phyloP scores from a whole-genome alignment of 2,888 invertebrate species.

The Eugnorisma glareosa region DNA sequence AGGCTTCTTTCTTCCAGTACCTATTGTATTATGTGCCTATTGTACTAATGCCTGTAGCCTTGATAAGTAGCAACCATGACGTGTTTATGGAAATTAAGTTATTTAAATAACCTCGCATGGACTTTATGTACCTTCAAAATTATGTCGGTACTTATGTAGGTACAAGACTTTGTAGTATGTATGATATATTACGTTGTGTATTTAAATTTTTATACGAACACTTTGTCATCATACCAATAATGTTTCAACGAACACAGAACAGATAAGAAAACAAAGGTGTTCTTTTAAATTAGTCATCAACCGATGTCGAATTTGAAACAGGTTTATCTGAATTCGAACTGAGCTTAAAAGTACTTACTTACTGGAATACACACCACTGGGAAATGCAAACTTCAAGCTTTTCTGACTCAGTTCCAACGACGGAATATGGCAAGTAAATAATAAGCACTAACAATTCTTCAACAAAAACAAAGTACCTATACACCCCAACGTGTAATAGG shows the following conservation, averaged over 20 bases:
- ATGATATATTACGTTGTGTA: constrained; percentile 27
- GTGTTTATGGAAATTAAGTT: constrained; percentile 72
- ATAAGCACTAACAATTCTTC: neutral
- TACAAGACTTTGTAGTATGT: neutral
- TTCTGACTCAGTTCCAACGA: neutral
- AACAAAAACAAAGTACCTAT: neutral
- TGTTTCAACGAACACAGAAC: too few species aligned
- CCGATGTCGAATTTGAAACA: constrained; percentile 6
- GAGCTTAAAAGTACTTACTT: neutral
- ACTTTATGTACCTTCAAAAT: constrained; percentile 40
- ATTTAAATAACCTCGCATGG: constrained; percentile 63
- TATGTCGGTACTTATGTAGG: constrained; percentile 13
- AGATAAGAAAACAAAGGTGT: constrained; percentile 39
- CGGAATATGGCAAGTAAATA: neutral
- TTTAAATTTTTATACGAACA: constrained; percentile 12
- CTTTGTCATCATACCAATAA: constrained; percentile 28
- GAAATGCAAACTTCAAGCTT: neutral
- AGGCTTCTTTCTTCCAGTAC: constrained; percentile 48
- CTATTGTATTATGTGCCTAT: constrained; percentile 41
- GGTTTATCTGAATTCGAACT: constrained; percentile 7
- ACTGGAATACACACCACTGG: too few species aligned
- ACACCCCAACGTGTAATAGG: constrained; percentile 4
- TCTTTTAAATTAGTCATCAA: constrained; percentile 36
- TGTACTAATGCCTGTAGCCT: constrained; percentile 62
- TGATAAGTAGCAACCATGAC: constrained; percentile 69